Evolutionary conservation across 2,113 vertebrate genomes (phyloP).

Genomic region (Notothenia rossii): DNA sequence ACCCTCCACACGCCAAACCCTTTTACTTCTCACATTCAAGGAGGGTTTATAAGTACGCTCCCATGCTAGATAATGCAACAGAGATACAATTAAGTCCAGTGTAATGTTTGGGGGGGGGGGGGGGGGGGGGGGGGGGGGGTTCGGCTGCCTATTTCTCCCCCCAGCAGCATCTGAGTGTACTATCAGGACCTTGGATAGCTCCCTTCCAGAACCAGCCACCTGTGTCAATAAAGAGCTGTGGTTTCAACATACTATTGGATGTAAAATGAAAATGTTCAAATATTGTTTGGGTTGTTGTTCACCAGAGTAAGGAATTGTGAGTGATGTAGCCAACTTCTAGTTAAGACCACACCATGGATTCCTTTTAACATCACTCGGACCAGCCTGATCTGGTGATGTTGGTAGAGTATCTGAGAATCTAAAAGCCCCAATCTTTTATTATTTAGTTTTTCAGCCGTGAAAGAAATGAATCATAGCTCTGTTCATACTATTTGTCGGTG

Average conservation of each 20-base stretch:
- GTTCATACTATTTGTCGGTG: background rate
- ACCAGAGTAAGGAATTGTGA: background rate
- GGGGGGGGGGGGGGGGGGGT: too few relatives aligned
- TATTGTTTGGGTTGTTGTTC: background rate
- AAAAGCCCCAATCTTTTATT: background rate
- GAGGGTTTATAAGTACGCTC: conserved; percentile 11
- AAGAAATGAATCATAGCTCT: background rate
- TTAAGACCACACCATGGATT: background rate
- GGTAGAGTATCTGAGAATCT: background rate
- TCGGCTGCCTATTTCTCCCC: background rate
- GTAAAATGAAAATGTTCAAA: background rate
- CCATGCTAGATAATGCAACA: conserved; percentile 44
- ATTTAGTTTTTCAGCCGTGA: background rate
- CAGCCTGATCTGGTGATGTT: background rate
- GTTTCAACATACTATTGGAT: background rate
- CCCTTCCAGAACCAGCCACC: conserved; percentile 34
- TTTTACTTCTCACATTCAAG: conserved; percentile 22
- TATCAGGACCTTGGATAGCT: conserved; percentile 80
- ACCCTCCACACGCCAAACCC: conserved; percentile 5
- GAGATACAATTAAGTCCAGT: conserved; percentile 24
- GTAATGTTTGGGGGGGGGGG: too few relatives aligned
- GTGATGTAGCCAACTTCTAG: background rate
- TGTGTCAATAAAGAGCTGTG: conserved; percentile 10
- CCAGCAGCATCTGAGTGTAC: background rate
- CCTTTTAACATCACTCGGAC: background rate